phyloP scores from a whole-genome alignment of 2,797 vertebrate genomes.

The Pangasius sanitwongsei region DNA sequence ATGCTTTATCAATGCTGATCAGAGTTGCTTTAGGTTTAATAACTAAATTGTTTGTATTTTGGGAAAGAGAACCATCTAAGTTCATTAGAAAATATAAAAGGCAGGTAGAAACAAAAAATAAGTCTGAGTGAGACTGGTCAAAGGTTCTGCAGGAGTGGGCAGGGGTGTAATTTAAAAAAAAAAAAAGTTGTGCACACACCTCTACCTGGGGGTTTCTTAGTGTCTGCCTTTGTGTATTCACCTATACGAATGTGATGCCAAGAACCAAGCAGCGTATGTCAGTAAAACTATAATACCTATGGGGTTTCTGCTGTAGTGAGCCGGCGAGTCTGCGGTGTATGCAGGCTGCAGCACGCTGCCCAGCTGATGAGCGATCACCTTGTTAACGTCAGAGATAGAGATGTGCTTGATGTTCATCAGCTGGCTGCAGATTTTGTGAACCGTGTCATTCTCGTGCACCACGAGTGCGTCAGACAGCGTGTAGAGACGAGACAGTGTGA shows the following conservation, averaged over 20 bases:
- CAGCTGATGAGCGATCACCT: conserved; percentile 92
- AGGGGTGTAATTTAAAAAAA: too few relatives aligned
- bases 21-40: too few relatives aligned
- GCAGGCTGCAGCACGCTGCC: conserved; percentile 88
- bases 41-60: too few relatives aligned
- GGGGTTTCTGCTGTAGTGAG: conserved; percentile 82
- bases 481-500: conserved; percentile 91
- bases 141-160: too few relatives aligned
- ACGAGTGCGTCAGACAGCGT: conserved; percentile 89
- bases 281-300: conserved; percentile 74
- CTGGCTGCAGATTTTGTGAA: conserved; percentile 89
- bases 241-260: neutral
- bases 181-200: too few relatives aligned
- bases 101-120: too few relatives aligned
- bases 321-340: conserved; percentile 68
- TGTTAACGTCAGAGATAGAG: conserved; percentile 88
- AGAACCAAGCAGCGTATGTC: neutral
- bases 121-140: too few relatives aligned
- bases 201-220: neutral
- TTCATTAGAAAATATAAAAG: too few relatives aligned
- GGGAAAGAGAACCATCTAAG: too few relatives aligned
- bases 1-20: too few relatives aligned
- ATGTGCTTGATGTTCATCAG: conserved; percentile 91
- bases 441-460: conserved; percentile 91
- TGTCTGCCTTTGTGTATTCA: neutral